Base-by-base conservation (phyloP, 2,113 vertebrate species). In the Lates calcarifer region DNA sequence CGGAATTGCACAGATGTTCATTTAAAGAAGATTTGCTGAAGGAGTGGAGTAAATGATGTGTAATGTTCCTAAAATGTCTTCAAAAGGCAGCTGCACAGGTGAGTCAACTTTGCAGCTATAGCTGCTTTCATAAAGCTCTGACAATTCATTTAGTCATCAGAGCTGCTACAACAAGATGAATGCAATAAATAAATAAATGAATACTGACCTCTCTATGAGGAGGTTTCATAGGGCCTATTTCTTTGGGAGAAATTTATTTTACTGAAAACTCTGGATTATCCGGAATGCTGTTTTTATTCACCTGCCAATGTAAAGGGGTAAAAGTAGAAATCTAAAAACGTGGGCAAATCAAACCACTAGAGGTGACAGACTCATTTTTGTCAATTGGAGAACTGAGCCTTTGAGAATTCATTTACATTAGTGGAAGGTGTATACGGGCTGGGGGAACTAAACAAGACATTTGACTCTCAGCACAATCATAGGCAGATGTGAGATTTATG, bases 401-500 rank as follows among this genome's bases (percentile, higher is more conserved):
- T 45, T 28, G 20, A 20, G 39, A 65, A 43, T 28, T 5, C 8
- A 28, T 65, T 65, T 20, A 28, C 22, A 57, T 14, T 51, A 14
- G n/a, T n/a, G n/a, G 26, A 31, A 20, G 7, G 31, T 28, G 29
- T 47, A 6, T 6, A 45, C 3, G 18, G 3, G n/a, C 18, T 9
- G 41, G 33, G 43, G 24, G 18, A 53, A 11, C 24, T 33, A 29
- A 68, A 57, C 17, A 28, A 31, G 60, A 70, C 24, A 33, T 28
- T 5, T 31, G 10, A 11, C n/a, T 62, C 12, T 62, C n/a, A 29
- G 41, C 43, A 1, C 55, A 69, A 68, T 0, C 41, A 37, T 1
- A 13, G 53, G 37, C 8, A 20, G 43, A 75, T 57, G 14, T 49
- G 41, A 51, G 70, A 65, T 71, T 61, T 69, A 68, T 39, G 26